A percentile compares a stretch with the other conserved stretches of the same genome.
Conservation (phyloP, 2,888 invertebrate genomes). For the Andrena haemorrhoa region DNA sequence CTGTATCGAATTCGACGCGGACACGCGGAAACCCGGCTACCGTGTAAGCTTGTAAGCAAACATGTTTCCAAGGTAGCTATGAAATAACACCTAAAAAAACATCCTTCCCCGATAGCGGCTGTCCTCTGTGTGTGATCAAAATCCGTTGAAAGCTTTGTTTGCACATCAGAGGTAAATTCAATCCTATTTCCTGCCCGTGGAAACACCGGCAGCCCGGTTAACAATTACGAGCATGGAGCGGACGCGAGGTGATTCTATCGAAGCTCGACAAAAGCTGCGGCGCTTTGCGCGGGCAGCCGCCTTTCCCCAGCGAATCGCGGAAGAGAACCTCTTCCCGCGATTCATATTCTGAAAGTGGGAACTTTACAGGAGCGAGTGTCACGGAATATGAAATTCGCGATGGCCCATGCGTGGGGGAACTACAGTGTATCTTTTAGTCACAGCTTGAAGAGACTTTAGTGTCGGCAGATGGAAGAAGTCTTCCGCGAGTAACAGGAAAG, state of each 20-base stretch:
- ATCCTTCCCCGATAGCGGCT: slow-evolving; percentile 4
- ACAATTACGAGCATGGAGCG: slow-evolving; percentile 36
- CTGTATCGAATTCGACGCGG: slow-evolving; percentile 33
- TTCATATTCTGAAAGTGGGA: background rate
- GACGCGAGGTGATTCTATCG: slow-evolving; percentile 33
- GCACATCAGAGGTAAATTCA: slow-evolving; percentile 48
- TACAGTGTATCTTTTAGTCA: too few species aligned
- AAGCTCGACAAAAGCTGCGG: slow-evolving; percentile 13
- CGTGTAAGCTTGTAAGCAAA: slow-evolving; percentile 40
- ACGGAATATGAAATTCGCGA: too few species aligned
- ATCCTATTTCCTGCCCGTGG: slow-evolving; percentile 44
- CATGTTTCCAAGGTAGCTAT: slow-evolving; percentile 39
- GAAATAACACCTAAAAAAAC: slow-evolving; percentile 38
- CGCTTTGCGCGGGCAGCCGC: slow-evolving; percentile 3
- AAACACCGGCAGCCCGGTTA: slow-evolving; percentile 35
- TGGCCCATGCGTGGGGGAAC: too few species aligned
- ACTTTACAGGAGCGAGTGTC: too few species aligned
- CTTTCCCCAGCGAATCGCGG: background rate
- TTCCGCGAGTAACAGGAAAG: too few species aligned
- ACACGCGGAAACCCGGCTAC: slow-evolving; percentile 1
- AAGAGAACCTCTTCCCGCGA: background rate
- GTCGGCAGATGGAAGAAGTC: too few species aligned
- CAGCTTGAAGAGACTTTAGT: too few species aligned
- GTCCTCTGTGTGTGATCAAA: slow-evolving; percentile 42
- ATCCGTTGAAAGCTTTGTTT: slow-evolving; percentile 58